phyloP scores from a whole-genome alignment of 2,113 vertebrate genomes.

The Cheirogaleus medius region DNA sequence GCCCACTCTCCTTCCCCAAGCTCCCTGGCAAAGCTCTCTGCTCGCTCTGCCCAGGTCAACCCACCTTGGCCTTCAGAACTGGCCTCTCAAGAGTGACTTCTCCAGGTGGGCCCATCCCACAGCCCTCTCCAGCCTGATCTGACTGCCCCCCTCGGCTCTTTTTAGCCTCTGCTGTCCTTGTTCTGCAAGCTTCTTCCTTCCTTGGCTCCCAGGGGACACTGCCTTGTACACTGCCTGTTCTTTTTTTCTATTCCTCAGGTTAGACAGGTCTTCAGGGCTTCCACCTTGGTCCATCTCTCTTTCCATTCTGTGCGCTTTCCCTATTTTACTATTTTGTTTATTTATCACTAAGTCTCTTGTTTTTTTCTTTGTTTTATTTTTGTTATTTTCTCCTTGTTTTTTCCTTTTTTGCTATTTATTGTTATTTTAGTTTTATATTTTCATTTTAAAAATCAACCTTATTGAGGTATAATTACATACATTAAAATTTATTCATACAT shows the following conservation, averaged over 20 bases:
- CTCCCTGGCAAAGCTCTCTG: not conserved
- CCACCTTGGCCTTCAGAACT: not conserved
- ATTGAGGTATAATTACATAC: not conserved
- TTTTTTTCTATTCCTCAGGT: not conserved
- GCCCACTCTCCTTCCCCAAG: not conserved
- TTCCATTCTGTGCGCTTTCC: not conserved
- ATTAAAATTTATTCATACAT: not conserved
- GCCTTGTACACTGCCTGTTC: not conserved
- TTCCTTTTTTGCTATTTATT: not conserved
- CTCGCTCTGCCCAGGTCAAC: not conserved
- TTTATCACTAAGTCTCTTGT: not conserved
- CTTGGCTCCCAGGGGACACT: not conserved
- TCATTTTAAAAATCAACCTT: not conserved
- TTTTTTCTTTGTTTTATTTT: not conserved
- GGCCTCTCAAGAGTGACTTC: not conserved
- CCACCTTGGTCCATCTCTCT: not conserved
- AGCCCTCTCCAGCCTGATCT: not conserved
- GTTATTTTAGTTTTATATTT: not conserved
- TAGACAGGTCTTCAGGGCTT: not conserved
- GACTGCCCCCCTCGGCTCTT: not conserved
- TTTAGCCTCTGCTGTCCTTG: not conserved
- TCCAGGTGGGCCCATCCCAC: accelerated
- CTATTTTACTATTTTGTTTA: not conserved
- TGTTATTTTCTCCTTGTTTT: not conserved
- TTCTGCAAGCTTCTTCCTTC: not conserved